These are phyloP conservation scores for Pempheris klunzingeri DNA, from an alignment of 2,797 vertebrate genomes.

Conservation along the genomic window DNA sequence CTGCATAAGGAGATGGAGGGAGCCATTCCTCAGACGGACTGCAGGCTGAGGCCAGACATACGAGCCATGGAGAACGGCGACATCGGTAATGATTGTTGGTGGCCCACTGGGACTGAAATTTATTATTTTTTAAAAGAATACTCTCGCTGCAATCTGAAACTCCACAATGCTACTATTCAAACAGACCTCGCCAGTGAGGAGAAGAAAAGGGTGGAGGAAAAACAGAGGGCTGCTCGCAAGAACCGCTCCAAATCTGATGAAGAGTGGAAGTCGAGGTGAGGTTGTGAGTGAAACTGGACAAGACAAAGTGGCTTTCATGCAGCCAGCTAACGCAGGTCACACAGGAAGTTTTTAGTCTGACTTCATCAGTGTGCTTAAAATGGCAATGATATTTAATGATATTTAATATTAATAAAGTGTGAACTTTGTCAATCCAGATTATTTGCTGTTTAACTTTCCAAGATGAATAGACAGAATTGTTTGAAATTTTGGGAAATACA, in stretches of 20 bases:
- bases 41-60: constrained; percentile 94
- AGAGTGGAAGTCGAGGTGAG: constrained; percentile 93
- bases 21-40: constrained; percentile 93
- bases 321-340: not conserved
- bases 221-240: constrained; percentile 94
- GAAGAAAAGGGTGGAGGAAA: constrained; percentile 98
- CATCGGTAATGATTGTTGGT: constrained; percentile 86
- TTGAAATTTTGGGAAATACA: not conserved
- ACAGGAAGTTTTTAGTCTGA: constrained; percentile 16
- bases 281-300: constrained; percentile 3
- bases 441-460: not conserved
- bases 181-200: constrained; percentile 95
- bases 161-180: not conserved
- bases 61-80: constrained; percentile 98
- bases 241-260: constrained; percentile 92
- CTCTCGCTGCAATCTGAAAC: not conserved
- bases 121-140: not conserved
- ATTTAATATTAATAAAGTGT: not conserved
- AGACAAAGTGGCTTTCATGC: not conserved
- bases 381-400: not conserved
- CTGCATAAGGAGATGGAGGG: constrained; percentile 92
- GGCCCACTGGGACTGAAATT: not conserved
- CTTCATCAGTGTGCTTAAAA: not conserved
- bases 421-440: not conserved
- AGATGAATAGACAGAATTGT: not conserved